A percentile compares a stretch with the other conserved stretches of the same genome.
phyloP scores from a whole-genome alignment of 2,888 invertebrate genomes.

The Clostera curtula region DNA sequence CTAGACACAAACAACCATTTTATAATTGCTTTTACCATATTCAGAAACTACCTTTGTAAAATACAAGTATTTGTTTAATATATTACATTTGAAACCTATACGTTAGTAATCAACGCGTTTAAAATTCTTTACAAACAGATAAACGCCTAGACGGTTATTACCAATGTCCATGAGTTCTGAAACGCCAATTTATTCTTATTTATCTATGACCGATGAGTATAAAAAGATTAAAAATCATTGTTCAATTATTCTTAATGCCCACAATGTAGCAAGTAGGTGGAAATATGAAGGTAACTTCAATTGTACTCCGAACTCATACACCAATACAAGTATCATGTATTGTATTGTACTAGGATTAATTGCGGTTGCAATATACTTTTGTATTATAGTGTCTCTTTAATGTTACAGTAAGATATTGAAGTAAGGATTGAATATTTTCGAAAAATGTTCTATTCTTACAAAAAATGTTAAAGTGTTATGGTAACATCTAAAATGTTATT shows the following conservation, averaged over 20 bases:
- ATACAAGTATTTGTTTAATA: conserved; percentile 2
- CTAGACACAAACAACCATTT: background rate
- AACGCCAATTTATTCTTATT: conserved; percentile 20
- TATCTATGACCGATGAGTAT: conserved; percentile 23
- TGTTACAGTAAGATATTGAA: no score
- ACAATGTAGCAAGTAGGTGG: conserved; percentile 13
- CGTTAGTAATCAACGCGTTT: conserved; percentile 9
- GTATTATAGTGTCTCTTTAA: conserved; percentile 1
- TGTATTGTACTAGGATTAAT: conserved; percentile 1
- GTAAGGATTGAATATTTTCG: no score
- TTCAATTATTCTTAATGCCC: conserved; percentile 17
- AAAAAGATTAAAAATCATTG: conserved; percentile 18
- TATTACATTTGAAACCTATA: conserved; percentile 1
- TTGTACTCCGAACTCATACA: conserved; percentile 2
- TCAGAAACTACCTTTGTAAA: conserved; percentile 2
- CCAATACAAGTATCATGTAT: conserved; percentile 2
- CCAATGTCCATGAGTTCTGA: conserved; percentile 16
- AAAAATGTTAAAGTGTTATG: no score
- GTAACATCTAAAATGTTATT: no score
- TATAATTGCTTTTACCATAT: no score
- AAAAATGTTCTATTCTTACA: no score
- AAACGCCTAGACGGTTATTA: conserved; percentile 7
- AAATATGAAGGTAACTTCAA: conserved; percentile 15
- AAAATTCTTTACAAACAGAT: conserved; percentile 9
- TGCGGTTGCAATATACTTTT: background rate